Evolutionary conservation across 2,113 vertebrate genomes (phyloP).

Genomic region (Oryzias woworae): DNA sequence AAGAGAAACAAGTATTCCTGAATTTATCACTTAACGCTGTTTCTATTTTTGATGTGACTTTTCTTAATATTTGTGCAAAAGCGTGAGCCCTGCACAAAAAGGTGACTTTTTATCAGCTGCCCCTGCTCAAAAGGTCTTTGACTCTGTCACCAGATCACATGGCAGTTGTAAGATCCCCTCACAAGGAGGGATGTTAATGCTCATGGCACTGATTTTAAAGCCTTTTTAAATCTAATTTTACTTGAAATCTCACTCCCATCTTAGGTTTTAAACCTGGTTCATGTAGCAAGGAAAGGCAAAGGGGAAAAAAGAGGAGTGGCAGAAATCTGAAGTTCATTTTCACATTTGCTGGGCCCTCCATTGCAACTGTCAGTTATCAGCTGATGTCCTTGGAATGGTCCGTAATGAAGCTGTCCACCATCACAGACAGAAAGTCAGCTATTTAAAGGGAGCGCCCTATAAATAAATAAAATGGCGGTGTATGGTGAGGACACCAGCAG

Average conservation of each 20-base stretch:
- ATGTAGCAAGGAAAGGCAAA: background rate
- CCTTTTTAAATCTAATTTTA: too few relatives aligned
- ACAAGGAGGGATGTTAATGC: slow-evolving; percentile 4
- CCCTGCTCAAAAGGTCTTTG: slow-evolving; percentile 44
- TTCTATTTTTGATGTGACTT: too few relatives aligned
- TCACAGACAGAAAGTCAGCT: slow-evolving; percentile 14
- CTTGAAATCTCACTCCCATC: too few relatives aligned
- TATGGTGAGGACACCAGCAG: background rate
- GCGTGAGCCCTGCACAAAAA: slow-evolving; percentile 31
- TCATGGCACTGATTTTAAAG: background rate
- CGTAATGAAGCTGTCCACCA: slow-evolving; percentile 44
- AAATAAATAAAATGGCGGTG: background rate
- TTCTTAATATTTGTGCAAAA: slow-evolving; percentile 25
- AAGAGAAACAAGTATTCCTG: too few relatives aligned
- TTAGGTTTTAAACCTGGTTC: background rate
- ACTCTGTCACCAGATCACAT: slow-evolving; percentile 60
- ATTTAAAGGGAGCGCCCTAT: slow-evolving; percentile 21
- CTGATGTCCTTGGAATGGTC: slow-evolving; percentile 32
- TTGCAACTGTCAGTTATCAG: slow-evolving; percentile 29
- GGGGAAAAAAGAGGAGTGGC: background rate
- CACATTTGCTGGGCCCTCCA: slow-evolving; percentile 35
- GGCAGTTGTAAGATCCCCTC: slow-evolving; percentile 30
- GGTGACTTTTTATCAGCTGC: slow-evolving; percentile 45
- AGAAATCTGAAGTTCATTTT: slow-evolving; percentile 20
- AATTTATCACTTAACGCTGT: too few relatives aligned